phyloP scores from a whole-genome alignment of 2,797 vertebrate genomes.

The Acipenser transmontanus region DNA sequence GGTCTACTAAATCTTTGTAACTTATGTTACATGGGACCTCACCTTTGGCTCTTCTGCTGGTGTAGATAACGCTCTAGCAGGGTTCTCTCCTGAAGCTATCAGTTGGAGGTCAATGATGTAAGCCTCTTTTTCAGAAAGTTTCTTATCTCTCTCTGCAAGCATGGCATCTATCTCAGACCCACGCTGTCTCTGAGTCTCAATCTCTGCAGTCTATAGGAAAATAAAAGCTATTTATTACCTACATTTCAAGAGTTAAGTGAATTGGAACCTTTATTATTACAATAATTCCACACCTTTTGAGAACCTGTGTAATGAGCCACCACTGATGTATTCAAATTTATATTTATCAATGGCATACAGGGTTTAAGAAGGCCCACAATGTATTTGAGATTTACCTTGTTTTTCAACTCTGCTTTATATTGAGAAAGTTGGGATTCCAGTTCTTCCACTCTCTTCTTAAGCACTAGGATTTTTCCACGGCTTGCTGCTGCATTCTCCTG shows the following conservation, averaged over 20 bases:
- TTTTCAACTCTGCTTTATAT: conserved; percentile 60
- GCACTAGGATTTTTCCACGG: conserved; percentile 76
- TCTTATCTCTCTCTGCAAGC: conserved; percentile 71
- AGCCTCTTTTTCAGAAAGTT: conserved; percentile 75
- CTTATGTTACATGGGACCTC: background rate
- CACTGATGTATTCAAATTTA: background rate
- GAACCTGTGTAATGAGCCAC: no score
- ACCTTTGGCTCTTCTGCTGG: conserved; percentile 51
- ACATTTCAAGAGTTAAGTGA: no score
- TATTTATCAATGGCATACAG: background rate
- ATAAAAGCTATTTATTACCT: background rate
- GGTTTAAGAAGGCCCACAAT: background rate
- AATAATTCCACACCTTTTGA: no score
- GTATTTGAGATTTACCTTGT: conserved; percentile 50
- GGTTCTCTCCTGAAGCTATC: conserved; percentile 44
- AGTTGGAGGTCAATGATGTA: conserved; percentile 78
- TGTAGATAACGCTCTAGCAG: conserved; percentile 19
- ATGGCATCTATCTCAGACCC: conserved; percentile 76
- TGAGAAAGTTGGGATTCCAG: conserved; percentile 68
- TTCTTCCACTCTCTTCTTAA: conserved; percentile 80
- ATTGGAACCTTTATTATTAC: no score
- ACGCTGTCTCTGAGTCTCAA: conserved; percentile 59
- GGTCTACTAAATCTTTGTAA: no score
- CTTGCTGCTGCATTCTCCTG: conserved; percentile 69
- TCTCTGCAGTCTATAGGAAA: conserved; percentile 48